A percentile compares a stretch with the other conserved stretches of the same genome.
phyloP scores from a whole-genome alignment of 2,797 vertebrate species.

The Eremophila alpestris region DNA sequence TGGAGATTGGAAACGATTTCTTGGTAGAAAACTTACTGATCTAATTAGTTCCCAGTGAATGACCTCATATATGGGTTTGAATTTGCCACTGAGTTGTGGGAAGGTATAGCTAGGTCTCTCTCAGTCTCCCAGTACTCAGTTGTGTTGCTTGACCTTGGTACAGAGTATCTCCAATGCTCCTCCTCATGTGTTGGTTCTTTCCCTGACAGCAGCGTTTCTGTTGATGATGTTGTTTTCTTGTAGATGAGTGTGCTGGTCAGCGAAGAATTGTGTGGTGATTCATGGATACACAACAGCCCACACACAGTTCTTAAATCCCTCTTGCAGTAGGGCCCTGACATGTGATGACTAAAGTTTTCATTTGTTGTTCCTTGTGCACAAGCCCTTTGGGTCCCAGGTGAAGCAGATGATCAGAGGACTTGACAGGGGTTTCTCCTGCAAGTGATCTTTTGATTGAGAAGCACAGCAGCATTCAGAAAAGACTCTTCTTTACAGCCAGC shows the following conservation, averaged over 20 bases:
- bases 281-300: not conserved
- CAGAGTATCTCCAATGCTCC: accelerated
- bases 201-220: not conserved
- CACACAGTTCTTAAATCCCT: not conserved
- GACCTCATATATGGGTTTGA: not conserved
- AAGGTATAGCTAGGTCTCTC: not conserved
- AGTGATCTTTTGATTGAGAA: not conserved
- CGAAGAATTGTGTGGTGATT: not conserved
- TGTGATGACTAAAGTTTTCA: not conserved
- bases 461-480: not conserved
- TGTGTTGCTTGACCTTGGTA: not conserved
- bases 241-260: not conserved
- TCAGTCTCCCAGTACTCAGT: not conserved
- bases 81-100: not conserved
- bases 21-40: not conserved
- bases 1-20: not conserved
- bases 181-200: not conserved
- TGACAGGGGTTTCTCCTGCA: not conserved
- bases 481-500: not conserved
- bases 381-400: not conserved
- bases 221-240: not conserved
- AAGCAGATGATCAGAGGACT: not conserved
- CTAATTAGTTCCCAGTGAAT: not conserved
- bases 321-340: not conserved
- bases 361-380: not conserved